These are phyloP conservation scores for Dioctria rufipes DNA, from an alignment of 2,888 invertebrate genomes.

Conservation along the genomic window DNA sequence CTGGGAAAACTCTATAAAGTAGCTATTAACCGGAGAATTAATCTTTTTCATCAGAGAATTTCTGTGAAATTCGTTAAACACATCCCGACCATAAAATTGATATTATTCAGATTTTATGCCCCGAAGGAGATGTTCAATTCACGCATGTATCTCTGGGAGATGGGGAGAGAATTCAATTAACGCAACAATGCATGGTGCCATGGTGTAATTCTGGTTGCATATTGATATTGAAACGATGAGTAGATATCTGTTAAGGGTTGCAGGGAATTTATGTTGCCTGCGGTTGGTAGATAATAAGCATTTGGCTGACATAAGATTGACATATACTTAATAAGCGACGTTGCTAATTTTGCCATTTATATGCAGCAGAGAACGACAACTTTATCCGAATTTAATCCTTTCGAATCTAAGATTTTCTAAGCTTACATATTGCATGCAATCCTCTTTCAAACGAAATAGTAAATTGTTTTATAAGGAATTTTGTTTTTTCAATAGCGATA, in stretches of 20 bases:
- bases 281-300: constrained; percentile 41
- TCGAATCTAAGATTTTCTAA: too few relatives aligned
- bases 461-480: too few relatives aligned
- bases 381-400: too few relatives aligned
- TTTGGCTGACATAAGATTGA: constrained; percentile 38
- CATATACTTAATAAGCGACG: constrained; percentile 13
- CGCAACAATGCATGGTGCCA: constrained; percentile 3
- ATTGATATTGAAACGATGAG: constrained; percentile 21
- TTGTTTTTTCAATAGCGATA: too few relatives aligned
- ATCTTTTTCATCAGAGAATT: constrained; percentile 29
- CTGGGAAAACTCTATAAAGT: constrained; percentile 55
- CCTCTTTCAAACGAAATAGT: too few relatives aligned
- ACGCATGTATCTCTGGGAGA: not conserved
- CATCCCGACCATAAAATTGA: constrained; percentile 53
- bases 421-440: too few relatives aligned
- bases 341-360: constrained; percentile 56
- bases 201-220: constrained; percentile 20
- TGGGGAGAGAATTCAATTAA: constrained; percentile 38
- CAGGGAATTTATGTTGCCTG: constrained; percentile 29
- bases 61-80: constrained; percentile 46
- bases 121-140: not conserved
- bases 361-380: constrained; percentile 34
- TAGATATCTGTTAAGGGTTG: constrained; percentile 14
- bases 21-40: constrained; percentile 50
- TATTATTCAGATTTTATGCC: constrained; percentile 49